These are phyloP conservation scores for Xestia sexstrigata DNA, from an alignment of 2,888 invertebrate genomes.

Conservation along the genomic window DNA sequence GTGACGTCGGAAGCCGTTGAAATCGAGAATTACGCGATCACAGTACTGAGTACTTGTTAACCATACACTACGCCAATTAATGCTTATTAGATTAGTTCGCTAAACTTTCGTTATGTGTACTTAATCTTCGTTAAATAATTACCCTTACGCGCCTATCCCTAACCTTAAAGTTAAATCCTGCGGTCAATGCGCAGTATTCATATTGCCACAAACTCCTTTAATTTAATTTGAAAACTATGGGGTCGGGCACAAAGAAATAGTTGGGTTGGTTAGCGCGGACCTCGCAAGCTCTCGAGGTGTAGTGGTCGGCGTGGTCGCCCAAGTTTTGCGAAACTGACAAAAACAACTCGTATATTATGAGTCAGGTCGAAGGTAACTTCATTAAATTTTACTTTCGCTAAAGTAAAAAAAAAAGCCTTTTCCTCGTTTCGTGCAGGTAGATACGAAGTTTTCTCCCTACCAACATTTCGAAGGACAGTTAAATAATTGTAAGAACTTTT, in stretches of 20 bases:
- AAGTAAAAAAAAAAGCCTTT: conserved; percentile 9
- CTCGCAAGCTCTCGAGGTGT: conserved; percentile 59
- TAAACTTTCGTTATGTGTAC: conserved; percentile 44
- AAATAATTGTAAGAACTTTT: neutral
- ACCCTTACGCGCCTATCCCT: conserved; percentile 42
- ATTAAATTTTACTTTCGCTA: conserved; percentile 35
- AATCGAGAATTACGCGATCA: conserved; percentile 80
- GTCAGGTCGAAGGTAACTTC: conserved; percentile 37
- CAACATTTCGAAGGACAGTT: conserved; percentile 3
- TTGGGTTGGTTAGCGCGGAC: conserved; percentile 72
- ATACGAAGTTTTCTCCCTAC: conserved; percentile 1
- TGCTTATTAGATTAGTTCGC: conserved; percentile 76
- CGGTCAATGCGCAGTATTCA: conserved; percentile 67
- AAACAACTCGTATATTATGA: conserved; percentile 58
- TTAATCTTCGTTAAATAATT: conserved; percentile 60
- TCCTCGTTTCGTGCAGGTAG: neutral
- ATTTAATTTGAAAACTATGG: conserved; percentile 86
- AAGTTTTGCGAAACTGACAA: conserved; percentile 64
- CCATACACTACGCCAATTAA: conserved; percentile 67
- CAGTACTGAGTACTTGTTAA: conserved; percentile 61
- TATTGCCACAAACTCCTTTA: conserved; percentile 73
- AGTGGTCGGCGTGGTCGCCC: conserved; percentile 30
- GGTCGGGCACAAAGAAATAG: conserved; percentile 84
- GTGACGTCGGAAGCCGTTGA: conserved; percentile 77
- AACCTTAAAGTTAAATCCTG: conserved; percentile 65